phyloP scores from a whole-genome alignment of 2,888 invertebrate species.

The Boloria euphrosyne region DNA sequence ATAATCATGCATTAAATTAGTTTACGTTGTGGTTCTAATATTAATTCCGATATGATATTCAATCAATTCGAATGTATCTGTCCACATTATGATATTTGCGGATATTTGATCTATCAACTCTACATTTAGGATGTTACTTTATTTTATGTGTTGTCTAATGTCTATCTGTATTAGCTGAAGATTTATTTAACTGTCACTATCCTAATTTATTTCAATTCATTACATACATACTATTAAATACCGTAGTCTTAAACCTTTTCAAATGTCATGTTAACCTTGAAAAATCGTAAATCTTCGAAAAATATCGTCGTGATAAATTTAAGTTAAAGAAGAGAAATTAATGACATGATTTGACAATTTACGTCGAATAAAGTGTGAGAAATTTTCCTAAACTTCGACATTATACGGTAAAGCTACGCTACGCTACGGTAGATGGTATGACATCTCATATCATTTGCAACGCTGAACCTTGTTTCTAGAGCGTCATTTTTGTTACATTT shows the following conservation, averaged over 20 bases:
- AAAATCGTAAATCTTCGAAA: slow-evolving; percentile 14
- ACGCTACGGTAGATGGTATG: slow-evolving; percentile 26
- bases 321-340: neutral
- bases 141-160: no score
- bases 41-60: no score
- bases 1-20: no score
- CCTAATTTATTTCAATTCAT: no score
- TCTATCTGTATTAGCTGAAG: no score
- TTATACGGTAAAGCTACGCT: slow-evolving; percentile 17
- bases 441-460: slow-evolving; percentile 31
- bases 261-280: slow-evolving; percentile 16
- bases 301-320: neutral
- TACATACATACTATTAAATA: slow-evolving; percentile 13
- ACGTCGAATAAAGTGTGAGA: slow-evolving; percentile 10
- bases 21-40: no score
- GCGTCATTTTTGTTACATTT: slow-evolving; percentile 33
- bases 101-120: no score
- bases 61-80: no score
- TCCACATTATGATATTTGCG: no score
- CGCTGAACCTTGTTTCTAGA: slow-evolving; percentile 25
- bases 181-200: no score
- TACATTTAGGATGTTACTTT: no score
- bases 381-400: slow-evolving; percentile 20
- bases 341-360: slow-evolving; percentile 14
- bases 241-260: slow-evolving; percentile 23